Conservation (phyloP, 2,888 invertebrate species). For the Dilophus febrilis region DNA sequence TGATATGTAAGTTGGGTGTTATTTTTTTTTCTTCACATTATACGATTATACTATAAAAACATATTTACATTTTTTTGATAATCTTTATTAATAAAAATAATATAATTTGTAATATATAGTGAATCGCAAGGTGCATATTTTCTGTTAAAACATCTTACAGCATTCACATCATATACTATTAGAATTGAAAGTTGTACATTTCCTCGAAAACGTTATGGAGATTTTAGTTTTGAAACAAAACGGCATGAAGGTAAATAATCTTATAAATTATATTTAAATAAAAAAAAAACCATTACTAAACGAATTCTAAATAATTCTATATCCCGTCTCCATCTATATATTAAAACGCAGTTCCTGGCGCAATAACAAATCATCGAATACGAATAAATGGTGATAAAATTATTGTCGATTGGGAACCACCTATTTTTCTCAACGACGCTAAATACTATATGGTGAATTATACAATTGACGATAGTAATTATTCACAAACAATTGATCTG, state of each 20-base stretch:
- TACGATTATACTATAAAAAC: too few relatives aligned
- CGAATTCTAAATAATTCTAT: too few relatives aligned
- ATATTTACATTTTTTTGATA: too few relatives aligned
- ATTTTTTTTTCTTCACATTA: too few relatives aligned
- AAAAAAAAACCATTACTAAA: too few relatives aligned
- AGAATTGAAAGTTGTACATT: constrained; percentile 8
- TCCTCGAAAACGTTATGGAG: constrained; percentile 12
- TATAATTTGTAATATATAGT: constrained; percentile 1
- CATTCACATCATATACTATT: constrained; percentile 6
- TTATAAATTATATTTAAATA: not conserved
- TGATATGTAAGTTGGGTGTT: not conserved
- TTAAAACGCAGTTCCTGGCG: constrained; percentile 28
- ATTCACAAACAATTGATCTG: constrained; percentile 6
- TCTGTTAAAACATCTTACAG: constrained; percentile 5
- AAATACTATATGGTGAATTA: constrained; percentile 25
- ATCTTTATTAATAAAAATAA: not conserved
- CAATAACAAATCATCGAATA: constrained; percentile 23
- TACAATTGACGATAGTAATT: constrained; percentile 24
- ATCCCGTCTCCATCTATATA: too few relatives aligned
- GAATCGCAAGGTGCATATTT: constrained; percentile 4
- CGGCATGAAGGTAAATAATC: constrained; percentile 23
- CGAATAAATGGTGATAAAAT: constrained; percentile 23
- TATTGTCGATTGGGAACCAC: constrained; percentile 24
- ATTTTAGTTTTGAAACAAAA: constrained; percentile 23
- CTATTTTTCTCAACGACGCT: constrained; percentile 25